phyloP scores from a whole-genome alignment of 2,113 vertebrate genomes.

The Neodon shergylaensis region DNA sequence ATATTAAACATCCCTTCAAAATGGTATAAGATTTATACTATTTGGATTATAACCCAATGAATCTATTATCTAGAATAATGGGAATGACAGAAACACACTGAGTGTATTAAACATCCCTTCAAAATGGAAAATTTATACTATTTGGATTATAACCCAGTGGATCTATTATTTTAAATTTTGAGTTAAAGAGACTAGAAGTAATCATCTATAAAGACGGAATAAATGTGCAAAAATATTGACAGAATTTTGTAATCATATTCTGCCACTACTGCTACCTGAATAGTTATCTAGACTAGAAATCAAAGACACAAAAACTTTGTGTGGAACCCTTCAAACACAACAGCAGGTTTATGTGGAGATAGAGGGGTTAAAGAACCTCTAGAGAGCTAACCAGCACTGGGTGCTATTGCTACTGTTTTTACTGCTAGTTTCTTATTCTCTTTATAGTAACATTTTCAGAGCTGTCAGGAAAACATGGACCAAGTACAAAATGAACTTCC shows the following conservation, averaged over 20 bases:
- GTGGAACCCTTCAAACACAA: not conserved
- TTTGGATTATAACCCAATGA: not conserved
- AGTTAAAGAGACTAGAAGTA: not conserved
- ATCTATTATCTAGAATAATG: not conserved
- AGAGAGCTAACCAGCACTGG: not conserved
- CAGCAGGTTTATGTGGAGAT: not conserved
- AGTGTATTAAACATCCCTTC: not conserved
- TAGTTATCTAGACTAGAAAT: not conserved
- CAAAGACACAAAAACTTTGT: not conserved
- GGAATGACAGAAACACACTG: not conserved
- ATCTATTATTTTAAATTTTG: not conserved
- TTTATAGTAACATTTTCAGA: not conserved
- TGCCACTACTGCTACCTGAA: not conserved
- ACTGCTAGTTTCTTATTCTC: not conserved
- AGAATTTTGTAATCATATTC: not conserved
- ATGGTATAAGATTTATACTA: not conserved
- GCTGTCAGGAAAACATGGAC: not conserved
- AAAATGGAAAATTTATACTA: not conserved
- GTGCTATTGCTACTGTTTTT: not conserved
- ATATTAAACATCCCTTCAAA: not conserved
- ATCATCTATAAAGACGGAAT: not conserved
- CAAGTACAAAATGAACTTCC: conserved; percentile 52
- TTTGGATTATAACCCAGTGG: not conserved
- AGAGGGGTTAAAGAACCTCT: not conserved
- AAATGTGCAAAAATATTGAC: not conserved